phyloP scores from a whole-genome alignment of 2,888 invertebrate genomes.

The Dryobotodes eremita region DNA sequence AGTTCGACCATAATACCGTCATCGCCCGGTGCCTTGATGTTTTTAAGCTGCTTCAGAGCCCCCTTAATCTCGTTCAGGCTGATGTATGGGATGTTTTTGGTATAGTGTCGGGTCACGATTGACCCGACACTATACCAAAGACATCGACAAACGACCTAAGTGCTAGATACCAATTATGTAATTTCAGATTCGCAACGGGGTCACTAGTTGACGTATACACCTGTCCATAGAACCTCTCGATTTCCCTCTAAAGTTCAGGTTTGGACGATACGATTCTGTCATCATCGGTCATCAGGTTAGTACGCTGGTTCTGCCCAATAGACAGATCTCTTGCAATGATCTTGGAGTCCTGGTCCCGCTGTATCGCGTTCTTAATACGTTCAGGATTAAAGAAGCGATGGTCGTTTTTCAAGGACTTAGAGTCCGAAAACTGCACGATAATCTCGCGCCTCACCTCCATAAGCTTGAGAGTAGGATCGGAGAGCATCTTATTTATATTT shows the following conservation, averaged over 20 bases:
- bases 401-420: neutral
- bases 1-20: neutral
- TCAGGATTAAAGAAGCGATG: neutral
- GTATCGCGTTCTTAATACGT: no score
- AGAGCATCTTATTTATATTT: no score
- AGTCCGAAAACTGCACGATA: no score
- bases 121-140: no score
- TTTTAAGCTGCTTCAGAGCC: neutral
- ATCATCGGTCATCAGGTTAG: neutral
- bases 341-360: neutral
- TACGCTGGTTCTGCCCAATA: neutral
- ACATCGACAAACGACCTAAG: no score
- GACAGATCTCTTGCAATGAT: neutral
- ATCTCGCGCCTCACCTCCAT: no score
- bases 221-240: neutral
- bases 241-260: neutral
- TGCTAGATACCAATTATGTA: neutral
- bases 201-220: neutral
- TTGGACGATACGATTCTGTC: neutral
- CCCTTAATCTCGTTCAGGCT: neutral
- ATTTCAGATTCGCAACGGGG: neutral
- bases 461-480: no score
- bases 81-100: neutral
- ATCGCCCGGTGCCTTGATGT: neutral
- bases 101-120: neutral